These are phyloP conservation scores for Isurus oxyrinchus DNA, from an alignment of 2,113 vertebrate species.

Conservation along the genomic window DNA sequence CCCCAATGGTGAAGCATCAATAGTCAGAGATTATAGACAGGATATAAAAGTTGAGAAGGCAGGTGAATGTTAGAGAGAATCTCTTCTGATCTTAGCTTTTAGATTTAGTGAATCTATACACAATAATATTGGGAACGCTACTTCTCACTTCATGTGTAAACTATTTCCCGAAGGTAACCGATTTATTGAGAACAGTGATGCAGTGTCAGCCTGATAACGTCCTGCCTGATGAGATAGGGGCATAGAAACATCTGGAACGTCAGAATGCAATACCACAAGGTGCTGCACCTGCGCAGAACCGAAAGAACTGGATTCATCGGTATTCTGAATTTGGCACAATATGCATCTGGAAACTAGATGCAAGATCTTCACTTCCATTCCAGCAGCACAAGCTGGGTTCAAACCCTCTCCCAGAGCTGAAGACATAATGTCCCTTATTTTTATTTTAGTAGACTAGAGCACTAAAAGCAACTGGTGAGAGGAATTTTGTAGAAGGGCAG, in stretches of 20 bases:
- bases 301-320: neutral
- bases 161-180: neutral
- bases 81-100: neutral
- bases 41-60: neutral
- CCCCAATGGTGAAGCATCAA: neutral
- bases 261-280: neutral
- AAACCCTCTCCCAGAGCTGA: neutral
- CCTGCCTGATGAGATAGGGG: neutral
- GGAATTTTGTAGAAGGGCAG: neutral
- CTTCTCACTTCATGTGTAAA: neutral
- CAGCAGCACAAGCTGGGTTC: neutral
- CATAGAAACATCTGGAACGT: neutral
- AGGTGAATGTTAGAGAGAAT: neutral
- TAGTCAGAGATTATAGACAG: neutral
- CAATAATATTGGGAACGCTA: neutral
- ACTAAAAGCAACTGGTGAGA: neutral
- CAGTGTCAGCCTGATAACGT: neutral
- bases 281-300: neutral
- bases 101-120: neutral
- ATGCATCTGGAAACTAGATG: neutral
- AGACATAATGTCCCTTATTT: neutral
- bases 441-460: neutral
- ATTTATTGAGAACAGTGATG: neutral
- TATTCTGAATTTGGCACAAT: neutral
- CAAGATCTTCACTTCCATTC: neutral